Conservation (phyloP, 2,797 vertebrate genomes). For the Lacerta agilis region DNA sequence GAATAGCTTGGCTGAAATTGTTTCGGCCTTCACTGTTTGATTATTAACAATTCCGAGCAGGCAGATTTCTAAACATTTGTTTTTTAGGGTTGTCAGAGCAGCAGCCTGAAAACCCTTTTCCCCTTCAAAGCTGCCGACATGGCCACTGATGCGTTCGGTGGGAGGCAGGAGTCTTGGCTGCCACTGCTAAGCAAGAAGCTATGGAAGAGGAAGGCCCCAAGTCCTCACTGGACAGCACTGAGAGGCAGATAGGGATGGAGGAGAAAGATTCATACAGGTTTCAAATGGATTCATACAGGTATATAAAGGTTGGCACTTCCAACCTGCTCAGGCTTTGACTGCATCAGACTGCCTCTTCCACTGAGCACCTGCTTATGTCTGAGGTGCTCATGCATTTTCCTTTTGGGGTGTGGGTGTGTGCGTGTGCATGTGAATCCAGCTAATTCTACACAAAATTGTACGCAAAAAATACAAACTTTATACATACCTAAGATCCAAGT, state of each 20-base stretch:
- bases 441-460: too few species aligned
- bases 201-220: background rate
- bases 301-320: too few species aligned
- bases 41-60: slow-evolving; percentile 11
- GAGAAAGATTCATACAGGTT: too few species aligned
- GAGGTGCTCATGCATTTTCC: too few species aligned
- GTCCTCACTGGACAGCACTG: background rate
- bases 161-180: background rate
- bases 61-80: slow-evolving; percentile 4
- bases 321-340: too few species aligned
- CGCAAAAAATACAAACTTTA: too few species aligned
- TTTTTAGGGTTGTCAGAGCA: background rate
- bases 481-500: too few species aligned
- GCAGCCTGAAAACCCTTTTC: background rate
- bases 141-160: background rate
- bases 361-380: too few species aligned
- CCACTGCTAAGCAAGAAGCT: too few species aligned
- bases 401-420: too few species aligned
- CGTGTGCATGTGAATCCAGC: too few species aligned
- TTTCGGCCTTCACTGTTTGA: background rate
- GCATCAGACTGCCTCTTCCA: too few species aligned
- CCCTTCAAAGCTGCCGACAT: background rate
- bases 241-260: background rate
- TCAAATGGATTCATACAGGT: background rate
- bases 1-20: background rate